A percentile compares a stretch with the other conserved stretches of the same genome.
These are phyloP conservation scores for Mnemiopsis leidyi DNA, from an alignment of 37 sponge, comb jelly and placozoan genomes.

Conservation along the genomic window DNA sequence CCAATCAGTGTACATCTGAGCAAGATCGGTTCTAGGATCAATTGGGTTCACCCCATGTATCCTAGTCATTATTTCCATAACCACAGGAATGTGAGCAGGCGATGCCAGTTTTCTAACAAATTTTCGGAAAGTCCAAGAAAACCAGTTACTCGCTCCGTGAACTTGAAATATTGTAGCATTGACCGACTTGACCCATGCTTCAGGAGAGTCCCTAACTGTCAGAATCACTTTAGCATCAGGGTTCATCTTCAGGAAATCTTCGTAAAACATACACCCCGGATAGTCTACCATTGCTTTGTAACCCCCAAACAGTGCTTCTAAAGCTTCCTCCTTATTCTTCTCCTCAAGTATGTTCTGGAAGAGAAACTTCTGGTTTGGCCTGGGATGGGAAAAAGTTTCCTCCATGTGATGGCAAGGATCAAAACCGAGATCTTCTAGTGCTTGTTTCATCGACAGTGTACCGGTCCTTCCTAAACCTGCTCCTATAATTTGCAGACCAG, in stretches of 20 bases:
- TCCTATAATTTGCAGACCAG: not conserved
- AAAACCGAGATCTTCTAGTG: not conserved
- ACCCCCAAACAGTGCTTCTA: not conserved
- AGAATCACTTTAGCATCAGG: not conserved
- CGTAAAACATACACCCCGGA: not conserved
- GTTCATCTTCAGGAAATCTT: not conserved
- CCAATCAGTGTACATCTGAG: constrained; percentile 12
- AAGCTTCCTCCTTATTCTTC: too few relatives aligned
- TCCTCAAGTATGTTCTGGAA: too few relatives aligned
- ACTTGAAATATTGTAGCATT: not conserved
- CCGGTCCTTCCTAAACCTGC: not conserved
- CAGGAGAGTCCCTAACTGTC: not conserved
- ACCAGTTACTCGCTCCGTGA: not conserved
- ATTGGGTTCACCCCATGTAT: not conserved
- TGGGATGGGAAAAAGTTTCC: not conserved
- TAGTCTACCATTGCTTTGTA: not conserved
- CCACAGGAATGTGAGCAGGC: not conserved
- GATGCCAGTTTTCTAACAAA: not conserved
- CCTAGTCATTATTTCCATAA: not conserved
- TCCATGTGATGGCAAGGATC: constrained; percentile 4
- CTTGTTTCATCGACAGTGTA: not conserved
- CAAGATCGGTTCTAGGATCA: not conserved
- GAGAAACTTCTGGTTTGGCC: not conserved
- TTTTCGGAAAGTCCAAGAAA: not conserved
- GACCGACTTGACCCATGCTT: not conserved